Percentiles rank a stretch among this genome's conserved stretches.
These are phyloP conservation scores for Gymnocephalus cernua DNA, from an alignment of 2,113 vertebrate genomes.

Conservation along the genomic window DNA sequence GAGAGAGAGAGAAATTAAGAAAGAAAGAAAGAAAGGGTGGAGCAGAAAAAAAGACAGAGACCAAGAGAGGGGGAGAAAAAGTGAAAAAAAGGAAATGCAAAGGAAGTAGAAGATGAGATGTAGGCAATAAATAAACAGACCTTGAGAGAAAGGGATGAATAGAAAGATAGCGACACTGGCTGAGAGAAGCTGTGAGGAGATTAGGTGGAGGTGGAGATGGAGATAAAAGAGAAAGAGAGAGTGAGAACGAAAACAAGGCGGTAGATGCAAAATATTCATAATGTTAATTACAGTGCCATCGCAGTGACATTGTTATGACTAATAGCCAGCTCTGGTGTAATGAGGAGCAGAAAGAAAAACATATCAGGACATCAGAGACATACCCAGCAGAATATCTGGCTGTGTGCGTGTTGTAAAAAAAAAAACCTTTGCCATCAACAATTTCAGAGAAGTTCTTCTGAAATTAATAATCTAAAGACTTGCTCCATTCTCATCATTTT, in stretches of 20 bases:
- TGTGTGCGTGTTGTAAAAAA: not conserved
- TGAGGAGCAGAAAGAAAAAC: constrained; percentile 46
- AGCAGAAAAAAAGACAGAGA: constrained; percentile 43
- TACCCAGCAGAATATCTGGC: constrained; percentile 30
- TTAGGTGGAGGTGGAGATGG: not conserved
- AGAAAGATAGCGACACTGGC: constrained; percentile 50
- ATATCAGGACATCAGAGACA: constrained; percentile 14
- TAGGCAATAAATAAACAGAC: constrained; percentile 16
- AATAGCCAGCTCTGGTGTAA: constrained; percentile 52
- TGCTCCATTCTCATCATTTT: not conserved
- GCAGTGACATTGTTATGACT: constrained; percentile 64
- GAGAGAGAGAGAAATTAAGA: constrained; percentile 65
- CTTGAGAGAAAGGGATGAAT: not conserved
- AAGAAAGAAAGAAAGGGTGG: constrained; percentile 67
- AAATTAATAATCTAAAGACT: constrained; percentile 18
- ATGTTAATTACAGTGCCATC: constrained; percentile 64
- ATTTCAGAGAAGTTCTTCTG: constrained; percentile 7
- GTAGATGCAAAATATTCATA: constrained; percentile 47
- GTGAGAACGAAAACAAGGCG: constrained; percentile 32
- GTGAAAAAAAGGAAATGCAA: constrained; percentile 76
- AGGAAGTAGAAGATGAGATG: constrained; percentile 41
- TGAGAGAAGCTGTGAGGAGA: not conserved
- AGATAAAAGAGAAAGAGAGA: constrained; percentile 4
- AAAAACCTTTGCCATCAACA: constrained; percentile 30
- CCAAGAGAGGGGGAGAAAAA: constrained; percentile 80